A percentile compares a stretch with the other conserved stretches of the same genome.
These are phyloP conservation scores for Pemphigus obesinymphae DNA, from an alignment of 1,140 invertebrate genomes.

Conservation along the genomic window DNA sequence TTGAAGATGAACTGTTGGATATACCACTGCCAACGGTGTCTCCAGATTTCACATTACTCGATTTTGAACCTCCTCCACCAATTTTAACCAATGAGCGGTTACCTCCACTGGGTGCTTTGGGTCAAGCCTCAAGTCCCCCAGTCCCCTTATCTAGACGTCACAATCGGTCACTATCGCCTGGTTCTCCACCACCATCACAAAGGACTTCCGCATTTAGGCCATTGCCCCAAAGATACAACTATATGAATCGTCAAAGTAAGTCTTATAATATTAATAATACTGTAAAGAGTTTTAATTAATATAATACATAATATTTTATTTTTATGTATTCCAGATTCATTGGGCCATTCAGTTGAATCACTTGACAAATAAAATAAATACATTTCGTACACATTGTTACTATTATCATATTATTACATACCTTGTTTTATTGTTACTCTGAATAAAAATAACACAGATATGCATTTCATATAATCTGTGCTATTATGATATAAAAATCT, in stretches of 20 bases:
- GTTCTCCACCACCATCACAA: not conserved
- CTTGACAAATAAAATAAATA: constrained; percentile 34
- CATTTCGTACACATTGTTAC: not conserved
- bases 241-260: constrained; percentile 36
- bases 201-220: constrained; percentile 32
- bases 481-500: no score
- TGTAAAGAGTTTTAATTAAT: not conserved
- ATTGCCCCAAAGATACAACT: constrained; percentile 31
- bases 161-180: constrained; percentile 10
- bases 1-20: constrained; percentile 30
- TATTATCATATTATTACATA: no score
- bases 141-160: not conserved
- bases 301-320: no score
- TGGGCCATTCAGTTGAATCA: constrained; percentile 38
- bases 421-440: no score
- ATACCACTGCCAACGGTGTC: constrained; percentile 33
- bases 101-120: constrained; percentile 29
- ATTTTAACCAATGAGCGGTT: constrained; percentile 18
- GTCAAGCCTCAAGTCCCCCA: constrained; percentile 10
- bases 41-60: constrained; percentile 26
- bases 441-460: no score
- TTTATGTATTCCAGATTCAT: constrained; percentile 26
- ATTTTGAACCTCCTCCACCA: constrained; percentile 32
- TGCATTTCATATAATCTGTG: no score
- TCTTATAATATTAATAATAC: not conserved